Evolutionary conservation across 2,888 invertebrate genomes (phyloP), one percentile per base, ranked within the genome.

Genomic region (Marasmarcha lunaedactyla): DNA sequence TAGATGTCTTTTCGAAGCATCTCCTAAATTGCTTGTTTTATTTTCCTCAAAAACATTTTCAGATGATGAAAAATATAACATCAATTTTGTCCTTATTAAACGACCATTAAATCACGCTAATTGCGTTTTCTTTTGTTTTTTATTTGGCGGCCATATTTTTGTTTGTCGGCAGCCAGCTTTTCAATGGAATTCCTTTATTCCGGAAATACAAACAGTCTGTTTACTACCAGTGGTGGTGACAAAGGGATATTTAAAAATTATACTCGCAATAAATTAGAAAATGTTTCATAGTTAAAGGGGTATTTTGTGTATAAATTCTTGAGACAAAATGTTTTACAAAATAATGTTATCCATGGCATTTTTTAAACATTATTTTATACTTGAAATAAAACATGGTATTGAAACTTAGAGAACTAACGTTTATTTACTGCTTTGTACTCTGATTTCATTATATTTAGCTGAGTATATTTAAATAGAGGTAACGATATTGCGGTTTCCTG

Each of bases 141-240:
- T 77, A n/a, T n/a, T 81, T 71, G 77, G 60, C 59, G 60, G 61
- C 49, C 57, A 52, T 59, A 58, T 71, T 77, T 67, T 71, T 63
- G 71, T 66, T 59, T 57, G 49, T 54, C 52, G 56, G 50, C 51
- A 38, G 54, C 50, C 60, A 58, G 54, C 59, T 62, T 55, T 52
- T 66, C 64, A 71, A 77, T 73, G 74, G 74, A 74, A 81, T 81
- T 70, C 81, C 71, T 83, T 83, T 81, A 78, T 79, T 76, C 71
- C 64, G 46, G 42, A 55, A 20, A 20, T 50, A 54, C 67, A 65
- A 72, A 71, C 71, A 70, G 72, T 53, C 69, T 78, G 79, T 79
- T 79, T 77, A 78, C 77, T 20, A 20, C 20, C 20, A 7, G 20
- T 62, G 68, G 72, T 70, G 51, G 60, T 61, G 63, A 77, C 78